Conservation (phyloP, 2,797 vertebrate species). For the Spinus olivaceus region DNA sequence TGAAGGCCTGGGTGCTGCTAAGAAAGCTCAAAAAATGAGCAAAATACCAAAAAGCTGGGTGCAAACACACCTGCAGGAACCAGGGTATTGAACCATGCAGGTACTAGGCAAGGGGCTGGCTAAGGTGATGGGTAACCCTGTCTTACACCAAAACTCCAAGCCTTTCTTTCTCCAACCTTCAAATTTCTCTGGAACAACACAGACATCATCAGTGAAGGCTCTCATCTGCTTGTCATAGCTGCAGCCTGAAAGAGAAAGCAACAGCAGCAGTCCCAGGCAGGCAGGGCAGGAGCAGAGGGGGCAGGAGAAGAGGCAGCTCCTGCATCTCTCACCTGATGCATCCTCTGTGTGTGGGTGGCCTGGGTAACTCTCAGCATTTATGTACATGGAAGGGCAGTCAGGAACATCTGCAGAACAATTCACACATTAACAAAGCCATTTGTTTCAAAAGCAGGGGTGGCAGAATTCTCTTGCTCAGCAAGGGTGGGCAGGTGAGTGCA, state of each 20-base stretch:
- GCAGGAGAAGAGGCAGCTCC: background rate
- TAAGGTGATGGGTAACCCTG: background rate
- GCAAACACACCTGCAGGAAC: background rate
- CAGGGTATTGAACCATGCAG: rapidly evolving
- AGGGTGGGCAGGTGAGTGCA: background rate
- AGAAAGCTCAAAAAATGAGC: background rate
- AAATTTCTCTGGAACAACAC: constrained; percentile 93
- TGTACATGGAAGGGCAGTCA: constrained; percentile 87
- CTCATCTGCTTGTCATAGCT: constrained; percentile 83
- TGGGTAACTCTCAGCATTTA: constrained; percentile 83
- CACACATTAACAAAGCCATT: background rate
- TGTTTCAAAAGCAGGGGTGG: background rate
- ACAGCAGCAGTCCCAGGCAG: rapidly evolving
- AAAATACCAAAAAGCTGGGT: background rate
- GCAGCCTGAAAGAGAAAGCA: constrained; percentile 80
- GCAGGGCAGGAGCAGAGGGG: rapidly evolving
- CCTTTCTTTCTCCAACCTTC: constrained; percentile 82
- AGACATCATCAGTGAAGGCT: constrained; percentile 83
- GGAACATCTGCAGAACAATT: constrained; percentile 80
- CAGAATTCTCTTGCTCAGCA: background rate
- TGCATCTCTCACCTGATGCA: constrained; percentile 75
- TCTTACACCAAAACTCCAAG: background rate
- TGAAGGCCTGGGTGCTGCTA: background rate
- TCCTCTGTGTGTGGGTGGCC: constrained; percentile 72
- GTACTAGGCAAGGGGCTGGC: background rate